phyloP scores from a whole-genome alignment of 2,797 vertebrate species.

The Lates japonicus region DNA sequence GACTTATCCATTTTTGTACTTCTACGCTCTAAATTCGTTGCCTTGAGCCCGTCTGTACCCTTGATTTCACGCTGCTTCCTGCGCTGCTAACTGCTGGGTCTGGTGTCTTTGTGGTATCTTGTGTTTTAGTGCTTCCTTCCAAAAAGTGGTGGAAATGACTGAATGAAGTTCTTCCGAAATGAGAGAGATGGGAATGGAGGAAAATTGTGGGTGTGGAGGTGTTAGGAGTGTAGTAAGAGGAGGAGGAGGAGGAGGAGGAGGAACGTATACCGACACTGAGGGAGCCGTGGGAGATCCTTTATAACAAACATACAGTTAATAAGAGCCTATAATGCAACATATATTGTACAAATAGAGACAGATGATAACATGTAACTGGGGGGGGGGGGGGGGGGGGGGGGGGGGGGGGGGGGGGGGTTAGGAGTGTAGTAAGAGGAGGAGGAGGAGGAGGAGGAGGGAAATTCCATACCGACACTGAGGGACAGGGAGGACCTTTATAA shows the following conservation, averaged over 20 bases:
- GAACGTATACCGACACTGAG: constrained; percentile 59
- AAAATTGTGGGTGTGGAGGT: no score
- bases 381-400: constrained; percentile 9
- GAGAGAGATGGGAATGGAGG: constrained; percentile 21
- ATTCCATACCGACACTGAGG: constrained; percentile 63
- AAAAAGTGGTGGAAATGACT: no score
- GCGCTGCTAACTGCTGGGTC: not conserved
- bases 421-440: constrained; percentile 5
- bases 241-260: constrained; percentile 13
- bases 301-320: constrained; percentile 3
- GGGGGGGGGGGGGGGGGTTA: constrained; percentile 12
- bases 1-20: not conserved
- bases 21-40: not conserved
- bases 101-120: constrained; percentile 15
- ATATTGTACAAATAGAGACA: not conserved
- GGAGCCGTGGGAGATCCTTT: constrained; percentile 51
- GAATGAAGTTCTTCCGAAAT: constrained; percentile 30
- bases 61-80: constrained; percentile 9
- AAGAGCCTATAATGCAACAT: not conserved
- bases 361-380: no score
- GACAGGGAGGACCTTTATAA: constrained; percentile 46
- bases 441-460: constrained; percentile 33
- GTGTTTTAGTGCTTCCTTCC: constrained; percentile 17
- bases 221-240: constrained; percentile 5
- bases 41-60: not conserved